phyloP scores from a whole-genome alignment of 2,797 vertebrate species.

The Nyctalus aviator region DNA sequence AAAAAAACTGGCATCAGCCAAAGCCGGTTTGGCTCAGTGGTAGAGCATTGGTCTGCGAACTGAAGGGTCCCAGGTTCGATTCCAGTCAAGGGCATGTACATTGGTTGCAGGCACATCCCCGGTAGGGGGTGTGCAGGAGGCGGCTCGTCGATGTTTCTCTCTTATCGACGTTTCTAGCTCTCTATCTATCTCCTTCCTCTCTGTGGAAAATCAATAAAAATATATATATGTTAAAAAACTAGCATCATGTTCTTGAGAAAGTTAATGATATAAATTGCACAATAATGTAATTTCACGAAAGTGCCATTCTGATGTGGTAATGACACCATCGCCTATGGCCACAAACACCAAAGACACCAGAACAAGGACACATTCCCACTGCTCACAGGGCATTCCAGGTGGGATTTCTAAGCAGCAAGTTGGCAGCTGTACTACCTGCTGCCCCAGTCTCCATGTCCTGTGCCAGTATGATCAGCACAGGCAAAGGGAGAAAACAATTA shows the following conservation, averaged over 20 bases:
- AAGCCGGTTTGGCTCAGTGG: no score
- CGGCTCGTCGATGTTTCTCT: no score
- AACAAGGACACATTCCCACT: no score
- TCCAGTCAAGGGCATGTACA: no score
- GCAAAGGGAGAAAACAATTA: background rate
- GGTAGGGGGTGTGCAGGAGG: no score
- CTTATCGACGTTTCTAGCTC: no score
- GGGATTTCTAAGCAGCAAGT: background rate
- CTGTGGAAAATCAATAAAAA: no score
- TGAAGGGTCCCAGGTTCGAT: no score
- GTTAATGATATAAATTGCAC: background rate
- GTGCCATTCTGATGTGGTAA: accelerated
- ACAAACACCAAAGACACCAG: background rate
- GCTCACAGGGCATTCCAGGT: background rate
- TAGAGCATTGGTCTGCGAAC: no score
- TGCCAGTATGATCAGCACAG: background rate
- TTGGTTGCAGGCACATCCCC: no score
- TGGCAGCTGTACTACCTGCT: accelerated
- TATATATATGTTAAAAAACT: no score
- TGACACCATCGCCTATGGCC: accelerated
- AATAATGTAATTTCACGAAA: accelerated
- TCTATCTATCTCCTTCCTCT: no score
- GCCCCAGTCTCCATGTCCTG: background rate
- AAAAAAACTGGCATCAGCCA: background rate
- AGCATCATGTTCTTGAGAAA: background rate